Percentiles rank a stretch among this genome's conserved stretches.
These are phyloP conservation scores for Drosophila melanosoma DNA, from an alignment of 2,888 invertebrate genomes.

Conservation along the genomic window DNA sequence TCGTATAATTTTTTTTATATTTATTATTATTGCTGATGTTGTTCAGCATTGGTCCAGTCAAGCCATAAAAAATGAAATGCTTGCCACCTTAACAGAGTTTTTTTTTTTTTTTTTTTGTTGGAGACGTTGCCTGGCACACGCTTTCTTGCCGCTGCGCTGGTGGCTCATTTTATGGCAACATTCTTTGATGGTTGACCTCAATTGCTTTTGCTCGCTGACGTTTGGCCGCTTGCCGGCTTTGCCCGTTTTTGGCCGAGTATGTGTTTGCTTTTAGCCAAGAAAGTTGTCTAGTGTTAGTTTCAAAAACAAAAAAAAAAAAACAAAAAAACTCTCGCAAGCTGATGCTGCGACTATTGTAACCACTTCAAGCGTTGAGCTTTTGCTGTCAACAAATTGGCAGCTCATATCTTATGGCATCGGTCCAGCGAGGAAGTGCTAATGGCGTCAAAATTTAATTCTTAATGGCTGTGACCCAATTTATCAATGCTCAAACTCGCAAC, in stretches of 20 bases:
- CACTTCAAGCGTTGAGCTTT: slow-evolving; percentile 44
- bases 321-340: slow-evolving; percentile 45
- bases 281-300: slow-evolving; percentile 70
- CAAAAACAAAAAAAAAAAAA: slow-evolving; percentile 29
- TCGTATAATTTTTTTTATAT: slow-evolving; percentile 21
- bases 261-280: slow-evolving; percentile 56
- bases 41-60: slow-evolving; percentile 55
- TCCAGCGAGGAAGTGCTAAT: slow-evolving; percentile 78
- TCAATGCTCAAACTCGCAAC: slow-evolving; percentile 42
- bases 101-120: slow-evolving; percentile 11
- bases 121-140: slow-evolving; percentile 63
- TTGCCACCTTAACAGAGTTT: slow-evolving; percentile 49
- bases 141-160: slow-evolving; percentile 68
- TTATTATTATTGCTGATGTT: slow-evolving; percentile 45
- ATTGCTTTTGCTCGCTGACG: slow-evolving; percentile 80
- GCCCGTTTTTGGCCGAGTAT: slow-evolving; percentile 38
- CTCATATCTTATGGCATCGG: slow-evolving; percentile 40
- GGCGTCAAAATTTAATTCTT: slow-evolving; percentile 74
- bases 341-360: slow-evolving; percentile 31
- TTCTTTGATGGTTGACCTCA: slow-evolving; percentile 82
- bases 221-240: slow-evolving; percentile 66
- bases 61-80: slow-evolving; percentile 78
- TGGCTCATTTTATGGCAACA: slow-evolving; percentile 81
- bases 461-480: slow-evolving; percentile 79
- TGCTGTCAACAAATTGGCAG: slow-evolving; percentile 75